phyloP scores from a whole-genome alignment of 2,113 vertebrate species.

The Smithornis capensis region DNA sequence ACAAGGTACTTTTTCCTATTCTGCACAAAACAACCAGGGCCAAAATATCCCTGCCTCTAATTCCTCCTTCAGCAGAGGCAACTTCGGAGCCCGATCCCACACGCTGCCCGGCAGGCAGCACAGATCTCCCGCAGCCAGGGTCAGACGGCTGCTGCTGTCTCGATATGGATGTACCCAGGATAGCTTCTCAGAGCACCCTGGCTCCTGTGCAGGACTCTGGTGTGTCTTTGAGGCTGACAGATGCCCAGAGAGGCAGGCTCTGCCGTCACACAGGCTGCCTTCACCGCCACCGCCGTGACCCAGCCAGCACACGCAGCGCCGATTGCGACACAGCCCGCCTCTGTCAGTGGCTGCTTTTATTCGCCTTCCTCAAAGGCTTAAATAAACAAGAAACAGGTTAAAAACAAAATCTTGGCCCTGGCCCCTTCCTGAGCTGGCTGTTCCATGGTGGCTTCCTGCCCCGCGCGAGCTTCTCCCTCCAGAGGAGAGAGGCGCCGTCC shows the following conservation, averaged over 20 bases:
- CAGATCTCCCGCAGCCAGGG: neutral
- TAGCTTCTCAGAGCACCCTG: neutral
- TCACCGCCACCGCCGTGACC: fast-evolving
- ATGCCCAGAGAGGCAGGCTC: fast-evolving
- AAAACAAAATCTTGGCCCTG: slow-evolving; percentile 49
- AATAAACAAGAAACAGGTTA: slow-evolving; percentile 64
- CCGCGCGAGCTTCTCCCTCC: neutral
- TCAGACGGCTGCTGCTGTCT: neutral
- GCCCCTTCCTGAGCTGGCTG: slow-evolving; percentile 55
- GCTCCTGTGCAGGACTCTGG: neutral
- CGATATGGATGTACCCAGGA: neutral
- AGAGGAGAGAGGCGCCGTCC: neutral
- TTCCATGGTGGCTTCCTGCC: slow-evolving; percentile 45
- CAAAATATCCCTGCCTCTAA: neutral
- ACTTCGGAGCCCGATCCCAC: neutral
- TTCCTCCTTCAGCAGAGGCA: neutral
- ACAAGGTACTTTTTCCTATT: neutral
- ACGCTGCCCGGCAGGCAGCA: neutral
- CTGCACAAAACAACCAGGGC: neutral
- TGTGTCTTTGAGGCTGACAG: neutral
- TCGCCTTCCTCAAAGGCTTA: slow-evolving; percentile 39
- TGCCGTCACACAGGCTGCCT: neutral
- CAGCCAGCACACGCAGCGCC: neutral
- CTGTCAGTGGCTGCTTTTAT: slow-evolving; percentile 1
- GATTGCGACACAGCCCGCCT: neutral